Percentiles rank a stretch among this genome's conserved stretches.
Conservation (phyloP, 2,888 invertebrate genomes). For the Phragmatobia fuliginosa region DNA sequence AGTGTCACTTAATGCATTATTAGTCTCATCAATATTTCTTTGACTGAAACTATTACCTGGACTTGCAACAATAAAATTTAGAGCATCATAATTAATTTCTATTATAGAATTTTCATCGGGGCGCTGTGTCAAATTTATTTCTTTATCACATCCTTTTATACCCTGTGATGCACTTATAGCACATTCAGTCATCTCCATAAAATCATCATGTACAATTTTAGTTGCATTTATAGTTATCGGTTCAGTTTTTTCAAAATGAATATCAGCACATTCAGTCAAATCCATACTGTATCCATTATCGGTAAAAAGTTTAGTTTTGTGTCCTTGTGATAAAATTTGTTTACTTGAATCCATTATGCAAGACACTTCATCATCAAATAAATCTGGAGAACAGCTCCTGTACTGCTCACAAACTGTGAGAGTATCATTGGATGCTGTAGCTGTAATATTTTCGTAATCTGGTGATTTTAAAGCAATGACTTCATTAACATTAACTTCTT, state of each 20-base stretch:
- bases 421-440: constrained; percentile 22
- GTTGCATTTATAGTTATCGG: constrained; percentile 56
- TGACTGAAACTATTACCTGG: constrained; percentile 14
- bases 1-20: background rate
- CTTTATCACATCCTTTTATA: constrained; percentile 44
- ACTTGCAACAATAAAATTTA: constrained; percentile 5
- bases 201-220: constrained; percentile 66
- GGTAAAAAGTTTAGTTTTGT: constrained; percentile 39
- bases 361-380: constrained; percentile 79
- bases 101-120: constrained; percentile 27
- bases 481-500: background rate
- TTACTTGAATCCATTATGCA: constrained; percentile 44
- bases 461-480: background rate
- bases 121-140: constrained; percentile 61
- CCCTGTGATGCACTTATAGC: constrained; percentile 51
- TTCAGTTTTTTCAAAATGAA: constrained; percentile 35
- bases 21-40: constrained; percentile 6
- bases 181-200: constrained; percentile 77
- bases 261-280: constrained; percentile 62
- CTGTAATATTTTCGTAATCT: constrained; percentile 15
- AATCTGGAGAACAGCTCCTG: constrained; percentile 78
- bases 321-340: constrained; percentile 33
- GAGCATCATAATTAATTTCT: background rate
- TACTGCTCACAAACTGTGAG: constrained; percentile 26
- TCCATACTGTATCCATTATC: constrained; percentile 60